Evolutionary conservation across 2,113 vertebrate species (phyloP).

Genomic region (Neolamprologus fasciatus): DNA sequence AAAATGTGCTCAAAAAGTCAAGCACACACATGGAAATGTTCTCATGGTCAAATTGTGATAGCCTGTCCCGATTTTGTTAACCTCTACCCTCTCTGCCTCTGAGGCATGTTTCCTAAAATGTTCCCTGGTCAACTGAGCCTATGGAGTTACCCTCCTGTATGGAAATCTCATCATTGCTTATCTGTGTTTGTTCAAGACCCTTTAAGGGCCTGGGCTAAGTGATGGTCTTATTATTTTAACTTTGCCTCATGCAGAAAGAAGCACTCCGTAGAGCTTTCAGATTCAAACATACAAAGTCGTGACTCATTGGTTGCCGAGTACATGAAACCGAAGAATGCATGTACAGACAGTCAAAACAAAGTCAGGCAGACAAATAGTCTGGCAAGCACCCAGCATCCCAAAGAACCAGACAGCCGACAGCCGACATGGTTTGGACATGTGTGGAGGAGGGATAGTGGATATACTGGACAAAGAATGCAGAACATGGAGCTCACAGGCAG

Average conservation of each 20-base stretch:
- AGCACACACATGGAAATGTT: constrained; percentile 16
- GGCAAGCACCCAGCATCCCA: not conserved
- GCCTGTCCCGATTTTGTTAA: constrained; percentile 22
- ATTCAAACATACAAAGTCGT: not conserved
- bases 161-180: not conserved
- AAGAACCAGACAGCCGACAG: not conserved
- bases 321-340: not conserved
- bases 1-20: not conserved
- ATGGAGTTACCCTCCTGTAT: not conserved
- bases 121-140: not conserved
- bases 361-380: not conserved
- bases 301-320: not conserved
- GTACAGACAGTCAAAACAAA: not conserved
- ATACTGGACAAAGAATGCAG: not conserved
- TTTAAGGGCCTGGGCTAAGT: not conserved
- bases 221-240: not conserved
- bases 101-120: constrained; percentile 16
- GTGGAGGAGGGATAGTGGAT: not conserved
- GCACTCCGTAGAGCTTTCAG: not conserved
- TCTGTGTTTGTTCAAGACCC: not conserved
- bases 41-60: constrained; percentile 35
- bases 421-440: not conserved
- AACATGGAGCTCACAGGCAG: not conserved
- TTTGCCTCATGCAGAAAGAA: not conserved
- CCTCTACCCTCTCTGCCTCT: constrained; percentile 4